Conservation (phyloP, 1,140 invertebrate genomes). For the Heliconius congener region DNA sequence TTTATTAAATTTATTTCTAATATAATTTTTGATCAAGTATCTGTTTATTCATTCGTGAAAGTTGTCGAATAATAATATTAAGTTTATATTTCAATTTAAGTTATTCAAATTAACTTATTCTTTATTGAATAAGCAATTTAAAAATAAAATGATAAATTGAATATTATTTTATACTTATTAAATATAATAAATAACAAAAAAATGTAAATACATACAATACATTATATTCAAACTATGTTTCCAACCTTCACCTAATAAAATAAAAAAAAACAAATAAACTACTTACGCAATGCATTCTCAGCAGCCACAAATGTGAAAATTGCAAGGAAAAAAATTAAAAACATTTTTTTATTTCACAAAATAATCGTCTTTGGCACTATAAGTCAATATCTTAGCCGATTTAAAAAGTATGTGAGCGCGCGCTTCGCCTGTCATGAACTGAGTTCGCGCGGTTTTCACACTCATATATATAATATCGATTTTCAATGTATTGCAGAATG, state of each 20-base stretch:
- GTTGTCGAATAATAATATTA: too few relatives aligned
- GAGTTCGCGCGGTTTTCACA: conserved; percentile 47
- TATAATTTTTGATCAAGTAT: too few relatives aligned
- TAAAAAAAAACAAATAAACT: conserved; percentile 25
- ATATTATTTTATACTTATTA: too few relatives aligned
- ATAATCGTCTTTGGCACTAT: conserved; percentile 20
- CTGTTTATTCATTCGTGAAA: too few relatives aligned
- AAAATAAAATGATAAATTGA: too few relatives aligned
- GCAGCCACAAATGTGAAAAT: conserved; percentile 42
- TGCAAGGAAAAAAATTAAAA: conserved; percentile 46
- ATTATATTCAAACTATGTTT: background rate
- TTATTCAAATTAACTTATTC: too few relatives aligned
- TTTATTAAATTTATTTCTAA: too few relatives aligned
- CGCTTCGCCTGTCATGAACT: conserved; percentile 41
- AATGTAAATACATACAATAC: too few relatives aligned
- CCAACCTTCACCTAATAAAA: conserved; percentile 21
- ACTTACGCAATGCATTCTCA: conserved; percentile 56
- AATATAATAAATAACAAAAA: too few relatives aligned
- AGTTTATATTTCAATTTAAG: too few relatives aligned
- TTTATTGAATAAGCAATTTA: too few relatives aligned
- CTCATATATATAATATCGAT: conserved; percentile 52
- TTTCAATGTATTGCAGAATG: conserved; percentile 48
- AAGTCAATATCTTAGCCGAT: conserved; percentile 6
- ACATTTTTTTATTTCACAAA: conserved; percentile 45
- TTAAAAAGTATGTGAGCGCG: conserved; percentile 33